Base-by-base conservation (phyloP, 2,113 vertebrate species). In the Redunca redunca region DNA sequence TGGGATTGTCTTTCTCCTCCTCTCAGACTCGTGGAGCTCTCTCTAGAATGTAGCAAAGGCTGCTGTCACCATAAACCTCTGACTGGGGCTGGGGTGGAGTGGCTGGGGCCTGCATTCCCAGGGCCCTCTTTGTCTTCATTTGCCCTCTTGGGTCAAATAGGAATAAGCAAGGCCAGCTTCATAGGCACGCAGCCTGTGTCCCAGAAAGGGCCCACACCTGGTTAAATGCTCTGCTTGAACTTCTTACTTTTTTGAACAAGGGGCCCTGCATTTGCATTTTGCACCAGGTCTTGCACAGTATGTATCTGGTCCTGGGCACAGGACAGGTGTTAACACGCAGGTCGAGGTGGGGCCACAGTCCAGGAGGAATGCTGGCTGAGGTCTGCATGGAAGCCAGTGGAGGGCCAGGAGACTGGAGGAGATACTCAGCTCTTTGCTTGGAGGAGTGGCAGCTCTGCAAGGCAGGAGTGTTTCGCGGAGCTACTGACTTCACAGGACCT, bases 131-230 rank as follows among this genome's bases (percentile, higher is more conserved):
- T 43, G 33, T 48, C 82, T 83, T 81, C 30, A 26, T 26, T 58
- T 77, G 10, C 28, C 50, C n/a, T 52, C 83, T 55, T 13, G n/a
- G 23, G 80, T 50, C 12, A 0, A 33, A 25, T 6, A 16, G 48
- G 62, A 88, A 46, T 43, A 36, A 33, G 16, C 33, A 33, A 13
- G 26, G 28, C 48, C 17, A 25, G 33, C 88, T n/a, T 57, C 43
- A 6, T 17, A 17, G 7, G 7, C 48, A 21, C 2, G 1, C 17
- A 1, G 10, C 1, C 26, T 64, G 5, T 43, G 16, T 48, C 36
- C 19, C 4, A 2, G 30, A 83, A 40, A 71, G 77, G 16, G 17
- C n/a, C 40, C 40, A 15, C 26, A 10, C 84, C 83, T 30, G 55
- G 15, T 53, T 71, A 33, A 57, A 48, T 80, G 43, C 50, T 95